phyloP scores from a whole-genome alignment of 2,888 invertebrate genomes.

The Limnephilus lunatus region DNA sequence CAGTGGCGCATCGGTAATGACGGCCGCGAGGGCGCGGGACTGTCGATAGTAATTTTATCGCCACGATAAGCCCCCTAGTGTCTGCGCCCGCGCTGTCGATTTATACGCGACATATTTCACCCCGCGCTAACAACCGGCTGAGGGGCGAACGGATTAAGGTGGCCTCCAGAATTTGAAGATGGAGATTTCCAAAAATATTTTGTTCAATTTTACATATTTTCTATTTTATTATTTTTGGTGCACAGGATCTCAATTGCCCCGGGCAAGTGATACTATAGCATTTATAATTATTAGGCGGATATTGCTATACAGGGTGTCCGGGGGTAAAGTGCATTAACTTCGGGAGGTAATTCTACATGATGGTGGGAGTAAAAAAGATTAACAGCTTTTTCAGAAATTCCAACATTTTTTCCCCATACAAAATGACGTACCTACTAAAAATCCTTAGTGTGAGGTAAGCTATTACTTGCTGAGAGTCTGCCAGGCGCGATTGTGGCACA shows the following conservation, averaged over 20 bases:
- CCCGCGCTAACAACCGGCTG: constrained; percentile 56
- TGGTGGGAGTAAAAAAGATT: too few species aligned
- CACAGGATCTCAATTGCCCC: not conserved
- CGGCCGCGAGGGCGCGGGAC: not conserved
- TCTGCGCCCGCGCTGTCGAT: constrained; percentile 39
- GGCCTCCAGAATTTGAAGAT: constrained; percentile 8
- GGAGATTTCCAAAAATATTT: not conserved
- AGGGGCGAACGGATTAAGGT: not conserved
- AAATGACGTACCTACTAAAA: too few species aligned
- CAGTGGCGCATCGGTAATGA: not conserved
- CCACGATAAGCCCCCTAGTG: constrained; percentile 34
- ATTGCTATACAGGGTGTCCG: too few species aligned
- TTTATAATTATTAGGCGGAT: not conserved
- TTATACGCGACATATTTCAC: constrained; percentile 63
- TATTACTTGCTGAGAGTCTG: too few species aligned
- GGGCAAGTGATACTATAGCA: not conserved
- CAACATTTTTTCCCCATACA: too few species aligned
- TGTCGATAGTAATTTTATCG: constrained; percentile 35
- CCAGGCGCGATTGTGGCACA: too few species aligned
- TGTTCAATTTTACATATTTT: not conserved
- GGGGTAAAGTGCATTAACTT: too few species aligned
- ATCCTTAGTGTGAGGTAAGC: too few species aligned
- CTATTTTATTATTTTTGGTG: not conserved
- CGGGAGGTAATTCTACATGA: too few species aligned
- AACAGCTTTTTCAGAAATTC: too few species aligned